Conservation (phyloP, 2,113 vertebrate genomes). For the Stictonetta naevosa region DNA sequence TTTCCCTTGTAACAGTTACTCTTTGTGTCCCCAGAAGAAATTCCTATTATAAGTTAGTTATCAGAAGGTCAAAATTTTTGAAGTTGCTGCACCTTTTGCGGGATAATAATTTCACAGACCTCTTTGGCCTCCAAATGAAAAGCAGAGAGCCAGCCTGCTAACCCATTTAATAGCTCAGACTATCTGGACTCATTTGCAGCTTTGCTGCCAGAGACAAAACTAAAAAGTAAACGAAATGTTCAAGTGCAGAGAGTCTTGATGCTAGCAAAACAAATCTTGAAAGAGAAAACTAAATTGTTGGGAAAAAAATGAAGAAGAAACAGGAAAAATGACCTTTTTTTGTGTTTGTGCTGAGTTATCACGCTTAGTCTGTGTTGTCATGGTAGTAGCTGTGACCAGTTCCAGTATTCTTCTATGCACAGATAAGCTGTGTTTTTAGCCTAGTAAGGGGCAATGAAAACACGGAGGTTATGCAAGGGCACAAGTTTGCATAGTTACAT, state of each 20-base stretch:
- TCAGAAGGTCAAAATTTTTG: not conserved
- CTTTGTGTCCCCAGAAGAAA: not conserved
- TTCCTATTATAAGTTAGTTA: not conserved
- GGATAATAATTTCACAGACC: not conserved
- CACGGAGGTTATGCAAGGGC: not conserved
- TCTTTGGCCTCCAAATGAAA: not conserved
- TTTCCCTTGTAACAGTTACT: not conserved
- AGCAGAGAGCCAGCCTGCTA: not conserved
- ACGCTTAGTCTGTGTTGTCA: not conserved
- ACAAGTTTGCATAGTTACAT: not conserved
- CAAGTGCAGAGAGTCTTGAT: not conserved
- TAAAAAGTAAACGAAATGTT: not conserved
- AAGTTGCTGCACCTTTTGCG: not conserved
- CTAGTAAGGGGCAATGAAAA: slow-evolving; percentile 1
- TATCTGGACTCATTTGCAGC: not conserved
- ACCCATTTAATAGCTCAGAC: not conserved
- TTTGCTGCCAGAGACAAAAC: not conserved
- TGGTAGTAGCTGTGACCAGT: not conserved
- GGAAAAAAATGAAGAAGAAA: not conserved
- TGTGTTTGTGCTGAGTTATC: not conserved
- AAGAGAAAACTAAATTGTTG: not conserved
- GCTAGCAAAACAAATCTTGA: not conserved
- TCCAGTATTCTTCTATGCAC: slow-evolving; percentile 4
- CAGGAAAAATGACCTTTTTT: not conserved
- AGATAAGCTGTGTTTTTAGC: slow-evolving; percentile 19